These are phyloP conservation scores for Bombus sibiricus DNA, from an alignment of 1,140 invertebrate genomes.

Conservation along the genomic window DNA sequence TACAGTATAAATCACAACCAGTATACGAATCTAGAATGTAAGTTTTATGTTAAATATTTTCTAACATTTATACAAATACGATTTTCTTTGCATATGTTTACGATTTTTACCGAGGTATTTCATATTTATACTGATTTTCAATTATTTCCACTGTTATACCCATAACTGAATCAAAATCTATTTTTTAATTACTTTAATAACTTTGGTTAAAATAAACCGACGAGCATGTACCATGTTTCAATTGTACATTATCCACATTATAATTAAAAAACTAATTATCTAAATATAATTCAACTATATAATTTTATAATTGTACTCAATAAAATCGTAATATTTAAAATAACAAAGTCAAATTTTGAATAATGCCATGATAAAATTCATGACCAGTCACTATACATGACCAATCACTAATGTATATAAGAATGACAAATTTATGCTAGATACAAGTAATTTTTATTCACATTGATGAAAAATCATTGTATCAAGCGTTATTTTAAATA, in stretches of 20 bases:
- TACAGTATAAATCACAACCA: constrained; percentile 66
- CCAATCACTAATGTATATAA: constrained; percentile 9
- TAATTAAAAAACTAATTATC: constrained; percentile 16
- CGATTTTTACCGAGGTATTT: constrained; percentile 63
- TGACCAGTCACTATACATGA: too few relatives aligned
- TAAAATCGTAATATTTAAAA: constrained; percentile 10
- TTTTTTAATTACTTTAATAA: constrained; percentile 47
- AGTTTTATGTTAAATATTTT: constrained; percentile 55
- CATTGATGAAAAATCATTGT: constrained; percentile 7
- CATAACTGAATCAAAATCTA: constrained; percentile 45
- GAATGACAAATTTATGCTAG: neutral
- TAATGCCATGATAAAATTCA: neutral
- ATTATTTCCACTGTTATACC: constrained; percentile 44
- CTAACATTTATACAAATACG: constrained; percentile 62
- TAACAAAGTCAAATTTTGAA: neutral
- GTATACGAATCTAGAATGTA: constrained; percentile 63
- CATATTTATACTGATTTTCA: constrained; percentile 49
- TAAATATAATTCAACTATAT: constrained; percentile 5
- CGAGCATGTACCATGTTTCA: constrained; percentile 35
- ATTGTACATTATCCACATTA: constrained; percentile 28
- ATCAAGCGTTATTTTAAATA: constrained; percentile 10
- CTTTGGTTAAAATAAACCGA: constrained; percentile 65
- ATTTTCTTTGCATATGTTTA: constrained; percentile 25
- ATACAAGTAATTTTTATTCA: constrained; percentile 17
- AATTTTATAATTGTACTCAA: neutral